Evolutionary conservation across 2,888 invertebrate genomes (phyloP).

Genomic region (Tiphia femorata): DNA sequence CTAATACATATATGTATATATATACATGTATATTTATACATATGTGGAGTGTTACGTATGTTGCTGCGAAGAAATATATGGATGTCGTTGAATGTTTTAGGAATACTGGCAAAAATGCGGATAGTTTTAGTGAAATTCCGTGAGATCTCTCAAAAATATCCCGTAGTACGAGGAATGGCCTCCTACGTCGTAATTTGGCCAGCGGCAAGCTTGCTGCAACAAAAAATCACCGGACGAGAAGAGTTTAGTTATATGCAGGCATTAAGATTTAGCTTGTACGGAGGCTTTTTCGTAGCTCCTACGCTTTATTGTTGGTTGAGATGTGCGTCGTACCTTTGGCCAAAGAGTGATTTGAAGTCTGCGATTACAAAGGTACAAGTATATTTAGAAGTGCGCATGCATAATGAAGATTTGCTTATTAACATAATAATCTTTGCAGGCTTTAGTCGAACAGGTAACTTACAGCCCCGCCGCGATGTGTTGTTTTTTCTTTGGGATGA

Average conservation of each 20-base stretch:
- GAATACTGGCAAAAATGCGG: slow-evolving; percentile 49
- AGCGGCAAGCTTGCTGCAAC: slow-evolving; percentile 73
- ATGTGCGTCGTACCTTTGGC: slow-evolving; percentile 83
- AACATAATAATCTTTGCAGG: slow-evolving; percentile 68
- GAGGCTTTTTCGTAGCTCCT: slow-evolving; percentile 86
- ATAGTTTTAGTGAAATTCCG: slow-evolving; percentile 66
- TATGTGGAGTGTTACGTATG: not conserved
- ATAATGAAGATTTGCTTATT: slow-evolving; percentile 2
- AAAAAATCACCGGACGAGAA: slow-evolving; percentile 67
- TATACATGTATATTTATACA: not conserved
- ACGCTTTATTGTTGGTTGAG: slow-evolving; percentile 85
- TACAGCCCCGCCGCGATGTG: slow-evolving; percentile 84
- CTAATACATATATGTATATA: too few species aligned
- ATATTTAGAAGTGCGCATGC: not conserved
- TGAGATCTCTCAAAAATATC: slow-evolving; percentile 70
- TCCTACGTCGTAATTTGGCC: slow-evolving; percentile 75
- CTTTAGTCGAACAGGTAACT: slow-evolving; percentile 80
- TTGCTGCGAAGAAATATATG: not conserved
- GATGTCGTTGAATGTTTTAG: slow-evolving; percentile 18
- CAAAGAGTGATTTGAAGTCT: slow-evolving; percentile 77
- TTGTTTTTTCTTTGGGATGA: slow-evolving; percentile 84
- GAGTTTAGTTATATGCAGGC: slow-evolving; percentile 71
- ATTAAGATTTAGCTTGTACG: slow-evolving; percentile 82
- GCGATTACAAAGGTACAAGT: slow-evolving; percentile 79
- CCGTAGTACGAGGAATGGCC: slow-evolving; percentile 73